Percentiles rank a stretch among this genome's conserved stretches.
These are phyloP conservation scores for Beroe forskalii DNA, from an alignment of 37 sponge, comb jelly and placozoan genomes.

Conservation along the genomic window DNA sequence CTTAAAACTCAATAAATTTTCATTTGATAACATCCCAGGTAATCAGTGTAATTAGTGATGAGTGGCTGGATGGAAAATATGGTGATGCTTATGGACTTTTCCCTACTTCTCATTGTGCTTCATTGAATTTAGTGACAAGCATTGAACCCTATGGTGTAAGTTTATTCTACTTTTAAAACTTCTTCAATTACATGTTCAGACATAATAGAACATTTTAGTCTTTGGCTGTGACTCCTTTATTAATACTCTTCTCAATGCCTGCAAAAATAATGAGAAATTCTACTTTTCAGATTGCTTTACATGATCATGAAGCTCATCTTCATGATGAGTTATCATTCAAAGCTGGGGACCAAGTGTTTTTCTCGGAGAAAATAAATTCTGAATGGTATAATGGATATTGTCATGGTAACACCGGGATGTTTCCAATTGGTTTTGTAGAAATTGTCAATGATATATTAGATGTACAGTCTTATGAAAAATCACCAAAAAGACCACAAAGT, in stretches of 20 bases:
- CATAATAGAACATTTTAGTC: no score
- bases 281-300: constrained; percentile 32
- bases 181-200: no score
- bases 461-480: neutral
- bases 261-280: no score
- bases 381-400: constrained; percentile 45
- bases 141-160: constrained; percentile 48
- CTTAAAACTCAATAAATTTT: neutral
- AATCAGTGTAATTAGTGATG: neutral
- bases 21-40: constrained; percentile 59
- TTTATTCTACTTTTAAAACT: neutral
- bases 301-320: constrained; percentile 58
- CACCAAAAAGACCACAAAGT: constrained; percentile 29
- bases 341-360: constrained; percentile 35
- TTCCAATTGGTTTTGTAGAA: neutral
- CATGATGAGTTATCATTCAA: constrained; percentile 51
- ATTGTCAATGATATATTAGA: neutral
- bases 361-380: neutral
- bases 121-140: neutral
- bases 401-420: constrained; percentile 12
- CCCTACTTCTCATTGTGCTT: constrained; percentile 9
- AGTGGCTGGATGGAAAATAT: constrained; percentile 3
- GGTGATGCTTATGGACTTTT: constrained; percentile 26
- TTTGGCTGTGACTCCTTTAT: no score
- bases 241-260: no score